Evolutionary conservation across 2,797 vertebrate genomes (phyloP), one percentile per base, ranked within the genome.

Genomic region (Enteromius viviparus): DNA sequence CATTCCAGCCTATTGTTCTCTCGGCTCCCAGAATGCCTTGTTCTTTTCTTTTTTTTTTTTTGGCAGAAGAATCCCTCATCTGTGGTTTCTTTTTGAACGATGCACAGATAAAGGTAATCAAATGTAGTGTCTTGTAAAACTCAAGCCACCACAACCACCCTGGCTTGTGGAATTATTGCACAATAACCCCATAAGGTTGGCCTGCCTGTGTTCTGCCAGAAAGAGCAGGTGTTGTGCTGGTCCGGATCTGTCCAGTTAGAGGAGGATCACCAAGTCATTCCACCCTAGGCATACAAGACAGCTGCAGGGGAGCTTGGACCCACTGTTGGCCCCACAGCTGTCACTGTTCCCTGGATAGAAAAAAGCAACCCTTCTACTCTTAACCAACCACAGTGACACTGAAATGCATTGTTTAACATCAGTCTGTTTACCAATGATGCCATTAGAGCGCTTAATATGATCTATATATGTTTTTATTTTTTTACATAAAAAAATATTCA

Each of bases 181-280:
- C 37, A 65, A 26, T 45, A 42, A 37, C 42, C 58, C 34, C 69
- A 86, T 82, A 76, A 65, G 55, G 68, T 51, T 89, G 70, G 62
- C 70, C 76, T 47, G 23, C 5, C 62, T 80, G 68, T 77, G 60
- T 51, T 72, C 60, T 85, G 86, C 78, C 85, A 85, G 80, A 45
- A 80, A 78, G 23, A 88, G 76, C 87, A 89, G 87, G 84, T 89
- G 88, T 78, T 87, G 84, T 85, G 49, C 58, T 69, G 64, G 62
- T 87, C 88, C 80, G 84, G 88, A 89, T 89, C 84, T 87, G 47
- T 89, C 88, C 87, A 85, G 87, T 88, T 89, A 89, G 85, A 88
- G 74, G 49, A 87, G 84, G 85, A 89, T 87, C 80, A 87, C 72
- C 37, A 82, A 88, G 53, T 76, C 76, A 84, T 85, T 84, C 71